These are phyloP conservation scores for Darevskia nairensis DNA, from an alignment of 2,797 vertebrate genomes.

Conservation along the genomic window DNA sequence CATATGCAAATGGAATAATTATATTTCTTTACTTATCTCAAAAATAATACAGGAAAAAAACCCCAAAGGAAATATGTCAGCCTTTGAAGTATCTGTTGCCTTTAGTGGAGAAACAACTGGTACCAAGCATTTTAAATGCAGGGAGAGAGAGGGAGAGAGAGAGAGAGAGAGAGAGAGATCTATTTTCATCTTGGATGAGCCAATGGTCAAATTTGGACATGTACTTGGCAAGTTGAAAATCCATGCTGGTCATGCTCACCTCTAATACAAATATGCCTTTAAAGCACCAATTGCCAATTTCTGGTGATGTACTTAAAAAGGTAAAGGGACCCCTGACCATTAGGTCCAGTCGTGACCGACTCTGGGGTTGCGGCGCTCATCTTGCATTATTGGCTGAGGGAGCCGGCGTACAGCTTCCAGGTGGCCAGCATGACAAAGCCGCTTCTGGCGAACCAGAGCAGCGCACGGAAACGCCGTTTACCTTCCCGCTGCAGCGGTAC, in stretches of 20 bases:
- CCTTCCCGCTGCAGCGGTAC: too few relatives aligned
- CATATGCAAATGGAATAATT: constrained; percentile 47
- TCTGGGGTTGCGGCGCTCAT: too few relatives aligned
- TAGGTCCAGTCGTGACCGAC: too few relatives aligned
- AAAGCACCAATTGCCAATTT: background rate
- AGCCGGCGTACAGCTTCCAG: too few relatives aligned
- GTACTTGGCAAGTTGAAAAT: background rate
- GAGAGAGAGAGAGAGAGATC: background rate
- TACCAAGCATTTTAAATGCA: constrained; percentile 23
- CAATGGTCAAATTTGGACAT: constrained; percentile 15
- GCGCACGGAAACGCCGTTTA: too few relatives aligned
- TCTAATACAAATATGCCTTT: background rate
- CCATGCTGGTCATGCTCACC: background rate
- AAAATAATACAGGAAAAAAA: constrained; percentile 53
- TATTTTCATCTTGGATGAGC: constrained; percentile 42
- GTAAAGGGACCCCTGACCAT: too few relatives aligned
- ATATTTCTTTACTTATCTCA: constrained; percentile 55
- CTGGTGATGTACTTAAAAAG: background rate
- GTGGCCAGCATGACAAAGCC: too few relatives aligned
- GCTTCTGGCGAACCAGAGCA: too few relatives aligned
- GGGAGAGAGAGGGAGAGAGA: background rate
- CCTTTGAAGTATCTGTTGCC: constrained; percentile 44
- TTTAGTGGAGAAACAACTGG: constrained; percentile 50
- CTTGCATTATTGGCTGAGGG: too few relatives aligned
- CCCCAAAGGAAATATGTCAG: constrained; percentile 36